These are phyloP conservation scores for Netelia fuscicornis DNA, from an alignment of 2,888 invertebrate species.

Conservation along the genomic window DNA sequence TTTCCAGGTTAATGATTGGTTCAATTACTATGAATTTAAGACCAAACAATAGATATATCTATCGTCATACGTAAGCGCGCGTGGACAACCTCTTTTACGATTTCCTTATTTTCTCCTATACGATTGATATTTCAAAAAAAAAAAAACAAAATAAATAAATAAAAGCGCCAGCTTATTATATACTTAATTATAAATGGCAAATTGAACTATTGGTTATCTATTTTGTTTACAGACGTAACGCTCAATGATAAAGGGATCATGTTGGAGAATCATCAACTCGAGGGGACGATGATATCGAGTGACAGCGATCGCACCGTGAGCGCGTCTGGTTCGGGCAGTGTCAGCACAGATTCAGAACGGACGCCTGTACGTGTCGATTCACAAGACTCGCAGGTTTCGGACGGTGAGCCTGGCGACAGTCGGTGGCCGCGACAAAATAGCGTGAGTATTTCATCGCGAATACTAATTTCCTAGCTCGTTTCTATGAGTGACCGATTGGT, in stretches of 20 bases:
- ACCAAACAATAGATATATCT: too few relatives aligned
- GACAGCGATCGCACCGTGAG: conserved; percentile 91
- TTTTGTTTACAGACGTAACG: conserved; percentile 77
- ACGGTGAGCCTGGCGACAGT: conserved; percentile 86
- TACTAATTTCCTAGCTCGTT: conserved; percentile 8
- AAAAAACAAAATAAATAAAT: background rate
- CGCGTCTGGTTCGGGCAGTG: conserved; percentile 89
- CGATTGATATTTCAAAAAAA: background rate
- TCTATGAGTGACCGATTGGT: background rate
- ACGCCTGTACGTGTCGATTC: conserved; percentile 93
- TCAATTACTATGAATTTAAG: background rate
- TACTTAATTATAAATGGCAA: conserved; percentile 13
- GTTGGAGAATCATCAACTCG: conserved; percentile 86
- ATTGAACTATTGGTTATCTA: background rate
- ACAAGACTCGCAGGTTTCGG: conserved; percentile 92
- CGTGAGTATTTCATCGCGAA: conserved; percentile 85
- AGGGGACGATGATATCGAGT: conserved; percentile 87
- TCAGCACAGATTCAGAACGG: conserved; percentile 93
- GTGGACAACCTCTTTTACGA: background rate
- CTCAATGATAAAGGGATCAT: conserved; percentile 86
- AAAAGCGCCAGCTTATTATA: background rate
- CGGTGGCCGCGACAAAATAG: conserved; percentile 94
- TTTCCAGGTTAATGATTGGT: conserved; percentile 89
- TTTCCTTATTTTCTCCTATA: background rate
- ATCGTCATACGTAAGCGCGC: background rate